These are phyloP conservation scores for Sisyra nigra DNA, from an alignment of 2,888 invertebrate genomes.

Conservation along the genomic window DNA sequence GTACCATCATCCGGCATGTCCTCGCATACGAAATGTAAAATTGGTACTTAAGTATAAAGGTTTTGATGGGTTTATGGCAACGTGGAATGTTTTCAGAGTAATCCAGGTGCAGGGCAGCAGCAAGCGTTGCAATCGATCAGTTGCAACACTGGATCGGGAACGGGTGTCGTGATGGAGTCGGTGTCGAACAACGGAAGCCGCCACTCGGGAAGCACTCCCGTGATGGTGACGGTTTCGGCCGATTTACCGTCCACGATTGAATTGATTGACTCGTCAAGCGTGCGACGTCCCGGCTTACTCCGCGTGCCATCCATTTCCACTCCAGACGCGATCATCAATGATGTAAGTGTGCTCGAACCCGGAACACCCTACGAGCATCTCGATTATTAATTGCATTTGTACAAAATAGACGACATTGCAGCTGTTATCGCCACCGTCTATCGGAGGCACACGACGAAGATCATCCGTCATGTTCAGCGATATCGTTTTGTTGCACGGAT, in stretches of 20 bases:
- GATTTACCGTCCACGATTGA: slow-evolving; percentile 14
- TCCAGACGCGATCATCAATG: slow-evolving; percentile 32
- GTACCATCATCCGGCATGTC: slow-evolving; percentile 35
- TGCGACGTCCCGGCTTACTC: slow-evolving; percentile 38
- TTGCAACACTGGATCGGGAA: neutral
- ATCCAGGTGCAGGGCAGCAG: neutral
- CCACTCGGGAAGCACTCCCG: slow-evolving; percentile 3
- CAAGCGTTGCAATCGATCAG: slow-evolving; percentile 1
- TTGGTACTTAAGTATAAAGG: neutral
- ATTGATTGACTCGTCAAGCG: slow-evolving; percentile 21
- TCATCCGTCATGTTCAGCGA: slow-evolving; percentile 85
- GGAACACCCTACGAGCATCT: too few relatives aligned
- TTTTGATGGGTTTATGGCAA: neutral
- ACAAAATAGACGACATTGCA: slow-evolving; percentile 56
- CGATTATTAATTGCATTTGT: too few relatives aligned
- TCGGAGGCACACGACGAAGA: slow-evolving; percentile 51
- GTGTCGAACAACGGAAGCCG: slow-evolving; percentile 5
- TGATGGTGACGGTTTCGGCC: slow-evolving; percentile 13
- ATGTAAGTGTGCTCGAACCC: slow-evolving; percentile 22
- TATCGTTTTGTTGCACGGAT: slow-evolving; percentile 58
- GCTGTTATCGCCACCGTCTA: slow-evolving; percentile 56
- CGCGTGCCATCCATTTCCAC: slow-evolving; percentile 43
- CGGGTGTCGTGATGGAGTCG: slow-evolving; percentile 7
- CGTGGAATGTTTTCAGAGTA: neutral
- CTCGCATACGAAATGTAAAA: slow-evolving; percentile 19